Conservation (phyloP, 1,140 invertebrate species). For the Polypedilum vanderplanki region DNA sequence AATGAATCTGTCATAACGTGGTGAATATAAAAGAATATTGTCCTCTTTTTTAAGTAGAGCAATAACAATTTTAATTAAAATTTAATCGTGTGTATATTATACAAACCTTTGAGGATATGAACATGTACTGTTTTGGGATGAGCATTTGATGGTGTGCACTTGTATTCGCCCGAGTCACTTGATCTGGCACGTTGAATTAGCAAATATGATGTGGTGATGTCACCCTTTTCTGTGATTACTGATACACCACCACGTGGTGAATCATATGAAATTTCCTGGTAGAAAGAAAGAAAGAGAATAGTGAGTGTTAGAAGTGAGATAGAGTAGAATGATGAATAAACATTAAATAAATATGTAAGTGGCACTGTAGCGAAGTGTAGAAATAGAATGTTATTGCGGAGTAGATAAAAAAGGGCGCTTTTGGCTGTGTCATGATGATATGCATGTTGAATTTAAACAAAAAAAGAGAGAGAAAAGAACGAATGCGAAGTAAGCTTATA, state of each 20-base stretch:
- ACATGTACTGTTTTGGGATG: slow-evolving; percentile 59
- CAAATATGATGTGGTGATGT: slow-evolving; percentile 62
- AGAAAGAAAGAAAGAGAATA: background rate
- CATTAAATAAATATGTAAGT: too few relatives aligned
- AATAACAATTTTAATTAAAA: slow-evolving; percentile 10
- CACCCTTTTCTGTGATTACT: slow-evolving; percentile 65
- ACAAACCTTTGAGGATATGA: slow-evolving; percentile 61
- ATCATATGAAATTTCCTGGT: slow-evolving; percentile 58
- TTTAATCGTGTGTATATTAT: background rate
- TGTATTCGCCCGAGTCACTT: slow-evolving; percentile 62
- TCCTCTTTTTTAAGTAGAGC: background rate
- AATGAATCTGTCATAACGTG: background rate
- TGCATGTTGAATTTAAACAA: background rate
- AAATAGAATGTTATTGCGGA: too few relatives aligned
- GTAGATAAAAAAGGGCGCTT: too few relatives aligned
- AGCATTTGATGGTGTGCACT: slow-evolving; percentile 63
- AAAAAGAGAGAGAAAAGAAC: too few relatives aligned
- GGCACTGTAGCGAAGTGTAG: slow-evolving; percentile 49
- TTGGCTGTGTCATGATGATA: background rate
- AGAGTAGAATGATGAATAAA: too few relatives aligned
- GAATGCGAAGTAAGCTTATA: background rate
- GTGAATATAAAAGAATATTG: background rate
- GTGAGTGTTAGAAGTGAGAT: background rate
- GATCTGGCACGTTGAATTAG: slow-evolving; percentile 58
- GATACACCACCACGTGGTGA: slow-evolving; percentile 63